Percentiles rank a stretch among this genome's conserved stretches.
Evolutionary conservation across 2,797 vertebrate genomes (phyloP).

Genomic region (Ptychadena robeensis): DNA sequence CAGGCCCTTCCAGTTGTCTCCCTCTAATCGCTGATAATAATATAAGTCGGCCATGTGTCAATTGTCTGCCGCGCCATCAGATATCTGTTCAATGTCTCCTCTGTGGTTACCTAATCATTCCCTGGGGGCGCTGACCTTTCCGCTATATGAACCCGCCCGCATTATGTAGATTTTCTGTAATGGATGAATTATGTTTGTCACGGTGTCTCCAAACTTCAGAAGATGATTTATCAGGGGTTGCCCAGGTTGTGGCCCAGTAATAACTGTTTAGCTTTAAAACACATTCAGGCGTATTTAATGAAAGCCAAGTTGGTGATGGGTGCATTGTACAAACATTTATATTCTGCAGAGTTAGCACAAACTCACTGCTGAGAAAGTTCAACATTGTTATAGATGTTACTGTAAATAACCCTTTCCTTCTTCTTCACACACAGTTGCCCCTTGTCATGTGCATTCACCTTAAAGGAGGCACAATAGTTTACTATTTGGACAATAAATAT

Average conservation of each 20-base stretch:
- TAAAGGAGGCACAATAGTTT: too few relatives aligned
- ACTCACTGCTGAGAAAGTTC: too few relatives aligned
- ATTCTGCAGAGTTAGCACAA: too few relatives aligned
- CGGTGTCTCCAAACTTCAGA: conserved; percentile 22
- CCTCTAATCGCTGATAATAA: background rate
- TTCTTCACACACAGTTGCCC: too few relatives aligned
- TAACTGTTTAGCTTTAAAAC: background rate
- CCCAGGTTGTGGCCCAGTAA: background rate
- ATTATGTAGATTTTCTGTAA: conserved; percentile 5
- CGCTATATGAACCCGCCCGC: conserved; percentile 36
- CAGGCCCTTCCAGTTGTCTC: background rate
- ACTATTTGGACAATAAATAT: too few relatives aligned
- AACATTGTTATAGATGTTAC: too few relatives aligned
- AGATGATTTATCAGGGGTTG: conserved; percentile 34
- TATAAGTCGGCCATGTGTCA: conserved; percentile 4
- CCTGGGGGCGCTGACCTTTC: conserved; percentile 28
- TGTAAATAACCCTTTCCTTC: too few relatives aligned
- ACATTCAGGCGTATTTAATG: background rate
- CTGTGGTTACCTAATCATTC: conserved; percentile 35
- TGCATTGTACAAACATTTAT: too few relatives aligned
- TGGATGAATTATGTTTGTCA: conserved; percentile 14
- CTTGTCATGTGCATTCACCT: too few relatives aligned
- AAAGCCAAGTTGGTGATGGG: too few relatives aligned
- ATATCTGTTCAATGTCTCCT: conserved; percentile 41
- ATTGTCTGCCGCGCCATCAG: background rate